Evolutionary conservation across 2,113 vertebrate species (phyloP), one percentile per base, ranked within the genome.

Genomic region (Toxotes chatareus): DNA sequence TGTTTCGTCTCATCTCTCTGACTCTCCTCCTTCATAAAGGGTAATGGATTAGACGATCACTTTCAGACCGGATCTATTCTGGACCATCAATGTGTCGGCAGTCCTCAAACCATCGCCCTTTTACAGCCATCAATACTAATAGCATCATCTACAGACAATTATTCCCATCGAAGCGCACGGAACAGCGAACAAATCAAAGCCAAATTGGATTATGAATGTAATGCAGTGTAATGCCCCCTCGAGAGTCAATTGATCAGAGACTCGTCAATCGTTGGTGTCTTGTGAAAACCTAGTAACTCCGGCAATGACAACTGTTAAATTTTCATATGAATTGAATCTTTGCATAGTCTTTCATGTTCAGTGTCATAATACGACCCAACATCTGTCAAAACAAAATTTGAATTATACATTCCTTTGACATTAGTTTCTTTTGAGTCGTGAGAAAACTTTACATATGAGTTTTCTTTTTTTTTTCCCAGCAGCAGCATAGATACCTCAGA

Each of bases 121-220:
- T 91, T 90, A 90, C 91, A 92, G 91, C 87, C 92, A 91, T 95
- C 95, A 94, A 95, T 95, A 93, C 92, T 95, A 93, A 95, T 94
- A 93, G 92, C 93, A 94, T 95, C 92, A 91, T 94, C 92, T 92
- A 88, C 92, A 93, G 93, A 93, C 91, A 93, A 94, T 94, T 93
- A 93, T 94, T 94, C 93, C 94, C 92, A 91, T 94, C 93, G 91
- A 93, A 93, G 90, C 69, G 67, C 90, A 92, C 90, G 86, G 90
- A 94, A 93, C 92, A 95, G 90, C 84, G 90, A 92, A 94, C 94
- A 94, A 94, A 94, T 95, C 94, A 94, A 93, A 95, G 90, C 82
- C 91, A 94, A 94, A 95, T 93, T 89, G 90, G 94, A 94, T 95
- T 95, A 93, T 94, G 92, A 94, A 93, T 93, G 93, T 93, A 93